Percentiles rank a stretch among this genome's conserved stretches.
Conservation (phyloP, 2,113 vertebrate genomes). For the Protobothrops flavoviridis region DNA sequence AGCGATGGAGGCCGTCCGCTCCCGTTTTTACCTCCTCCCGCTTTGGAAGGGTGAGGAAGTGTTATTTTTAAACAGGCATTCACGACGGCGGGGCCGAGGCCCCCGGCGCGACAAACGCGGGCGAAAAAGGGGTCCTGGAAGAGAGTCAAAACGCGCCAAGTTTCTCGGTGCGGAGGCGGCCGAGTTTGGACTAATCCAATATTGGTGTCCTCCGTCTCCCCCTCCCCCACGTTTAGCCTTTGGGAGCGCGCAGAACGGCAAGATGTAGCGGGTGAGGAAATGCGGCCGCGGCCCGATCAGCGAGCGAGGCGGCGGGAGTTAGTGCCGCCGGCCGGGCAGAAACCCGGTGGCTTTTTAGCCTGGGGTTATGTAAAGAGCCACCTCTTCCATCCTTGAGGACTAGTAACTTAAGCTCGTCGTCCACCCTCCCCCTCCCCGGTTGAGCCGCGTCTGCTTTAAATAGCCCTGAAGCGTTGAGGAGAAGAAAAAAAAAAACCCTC, state of each 20-base stretch:
- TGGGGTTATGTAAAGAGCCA: background rate
- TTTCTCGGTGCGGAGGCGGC: conserved; percentile 28
- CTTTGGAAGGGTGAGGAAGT: fast-evolving
- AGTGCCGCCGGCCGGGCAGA: background rate
- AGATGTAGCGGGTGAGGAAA: conserved; percentile 10
- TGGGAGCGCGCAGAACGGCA: background rate
- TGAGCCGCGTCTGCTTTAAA: background rate
- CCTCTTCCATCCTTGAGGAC: background rate
- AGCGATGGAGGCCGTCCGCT: fast-evolving
- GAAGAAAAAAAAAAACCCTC: background rate
- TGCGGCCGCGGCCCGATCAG: background rate
- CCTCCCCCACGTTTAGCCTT: background rate
- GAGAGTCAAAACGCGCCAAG: conserved; percentile 43
- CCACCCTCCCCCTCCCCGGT: too few relatives aligned
- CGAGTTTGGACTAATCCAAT: background rate
- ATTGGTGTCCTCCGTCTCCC: background rate
- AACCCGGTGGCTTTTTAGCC: background rate
- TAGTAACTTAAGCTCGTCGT: background rate
- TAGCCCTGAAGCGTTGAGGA: background rate
- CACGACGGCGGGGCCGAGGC: fast-evolving
- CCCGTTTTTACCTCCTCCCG: fast-evolving
- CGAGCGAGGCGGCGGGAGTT: background rate
- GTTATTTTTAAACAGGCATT: conserved; percentile 5
- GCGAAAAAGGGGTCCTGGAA: conserved; percentile 33
- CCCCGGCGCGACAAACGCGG: conserved; percentile 34